Base-by-base conservation (phyloP, 2,797 vertebrate species). In the Danio aesculapii region DNA sequence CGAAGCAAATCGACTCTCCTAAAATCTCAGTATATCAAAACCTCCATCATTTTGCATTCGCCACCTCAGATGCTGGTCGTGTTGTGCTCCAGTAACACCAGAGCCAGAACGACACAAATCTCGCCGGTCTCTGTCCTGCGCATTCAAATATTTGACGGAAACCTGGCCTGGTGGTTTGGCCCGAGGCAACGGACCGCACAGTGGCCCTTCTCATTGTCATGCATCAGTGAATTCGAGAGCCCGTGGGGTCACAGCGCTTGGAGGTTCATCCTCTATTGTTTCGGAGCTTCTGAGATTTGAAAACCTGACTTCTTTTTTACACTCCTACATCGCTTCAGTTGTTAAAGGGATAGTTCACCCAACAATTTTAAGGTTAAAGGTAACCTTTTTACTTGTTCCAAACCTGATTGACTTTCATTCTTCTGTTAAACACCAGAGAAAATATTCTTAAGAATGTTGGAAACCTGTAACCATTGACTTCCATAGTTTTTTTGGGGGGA, bases 181-280 rank as follows among this genome's bases (percentile, higher is more conserved):
- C 82, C n/a, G 53, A 73, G 77, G 83, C 82, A 39, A 75, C 47
- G 81, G 82, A 66, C 74, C 84, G 69, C 86, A 83, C 81, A 50
- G 53, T 87, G 81, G 84, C 63, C 52, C 30, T 66, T 67, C 57
- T 88, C 67, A 92, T 92, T 93, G 92, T 92, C 72, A 90, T 92
- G 88, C 88, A 72, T 82, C 74, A 86, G 79, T 87, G 53, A 81
- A 76, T 75, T 83, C 41, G 43, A 84, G 78, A 86, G 87, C 89
- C 86, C 21, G 55, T 70, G 84, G 82, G 84, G 71, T 62, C 58
- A 82, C 72, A 84, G 77, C 85, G 81, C 89, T 87, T 68, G 4
- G 66, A 87, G 63, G 64, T 61, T 84, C 86, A 87, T 83, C 87
- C 84, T 87, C 88, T 77, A 90, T 93, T 93, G 93, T 93, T 86